Base-by-base conservation (phyloP, 2,888 invertebrate species). In the Drosophila peninsularis region DNA sequence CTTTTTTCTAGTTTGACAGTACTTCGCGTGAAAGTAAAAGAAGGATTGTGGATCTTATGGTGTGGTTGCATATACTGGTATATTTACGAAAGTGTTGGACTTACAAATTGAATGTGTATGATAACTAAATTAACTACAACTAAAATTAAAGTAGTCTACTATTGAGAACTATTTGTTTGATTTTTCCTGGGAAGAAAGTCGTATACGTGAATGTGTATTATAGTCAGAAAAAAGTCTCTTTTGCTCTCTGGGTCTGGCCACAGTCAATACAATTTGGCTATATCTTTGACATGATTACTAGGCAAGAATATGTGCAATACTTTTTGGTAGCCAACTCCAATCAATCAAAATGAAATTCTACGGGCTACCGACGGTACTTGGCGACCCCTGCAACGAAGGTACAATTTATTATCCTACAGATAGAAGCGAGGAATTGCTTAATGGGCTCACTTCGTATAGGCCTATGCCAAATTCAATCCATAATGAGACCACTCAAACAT, bases 401-500 rank as follows among this genome's bases (percentile, higher is more conserved):
- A 7, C 27, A 1, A n/a, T n/a, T 27, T 5, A 45, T 9, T 27
- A 13, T 21, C 19, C 6, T n/a, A 24, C 24, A 24, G 24, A 24
- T 5, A n/a, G 24, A n/a, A 24, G n/a, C 14, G 27, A 27, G 10
- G n/a, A 24, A 5, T 5, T n/a, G 10, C n/a, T 45, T 10, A 11
- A 5, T 24, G 9, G 2, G 14, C 44, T 44, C 14, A 44, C 44
- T n/a, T n/a, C 4, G 10, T 44, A 45, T 14, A 10, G n/a, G n/a
- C 10, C 10, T 27, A 5, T 19, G 13, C 19, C 32, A 13, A 32
- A 13, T 5, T 13, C 19, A 14, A n/a, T 14, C 10, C 10, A 24
- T 0, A 11, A n/a, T n/a, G 36, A 21, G 49, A n/a, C 47, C 44
- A 24, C 1, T 50, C 1, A 90, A 14, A 79, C 58, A 71, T 90